A percentile compares a stretch with the other conserved stretches of the same genome.
phyloP scores from a whole-genome alignment of 2,888 invertebrate species.

The Bibio marci region DNA sequence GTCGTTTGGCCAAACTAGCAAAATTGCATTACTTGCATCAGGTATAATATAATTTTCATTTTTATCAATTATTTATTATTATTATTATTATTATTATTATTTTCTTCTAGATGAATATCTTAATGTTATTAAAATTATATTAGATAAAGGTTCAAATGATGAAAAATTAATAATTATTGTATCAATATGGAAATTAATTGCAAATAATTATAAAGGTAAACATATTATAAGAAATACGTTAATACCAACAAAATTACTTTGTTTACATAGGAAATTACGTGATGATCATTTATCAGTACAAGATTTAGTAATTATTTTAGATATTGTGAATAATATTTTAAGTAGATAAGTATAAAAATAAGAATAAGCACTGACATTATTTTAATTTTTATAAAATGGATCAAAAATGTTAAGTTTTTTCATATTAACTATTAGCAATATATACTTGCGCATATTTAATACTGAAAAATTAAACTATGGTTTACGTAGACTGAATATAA shows the following conservation, averaged over 20 bases:
- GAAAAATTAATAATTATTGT: constrained; percentile 20
- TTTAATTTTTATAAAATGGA: too few species aligned
- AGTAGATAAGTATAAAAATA: not conserved
- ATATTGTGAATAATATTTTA: not conserved
- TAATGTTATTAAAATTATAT: constrained; percentile 5
- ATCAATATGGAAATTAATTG: constrained; percentile 22
- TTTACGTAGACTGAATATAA: too few species aligned
- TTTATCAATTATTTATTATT: not conserved
- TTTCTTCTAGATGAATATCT: constrained; percentile 9
- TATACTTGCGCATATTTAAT: too few species aligned
- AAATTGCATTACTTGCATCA: constrained; percentile 17
- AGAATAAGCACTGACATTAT: too few species aligned
- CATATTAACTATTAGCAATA: too few species aligned
- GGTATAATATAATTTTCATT: constrained; percentile 11
- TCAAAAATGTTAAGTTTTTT: too few species aligned
- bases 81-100: not conserved
- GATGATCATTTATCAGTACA: not conserved
- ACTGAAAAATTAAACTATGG: too few species aligned
- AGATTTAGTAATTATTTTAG: not conserved
- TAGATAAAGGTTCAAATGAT: constrained; percentile 13
- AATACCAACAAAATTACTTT: constrained; percentile 16
- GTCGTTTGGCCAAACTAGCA: constrained; percentile 20
- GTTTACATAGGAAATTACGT: constrained; percentile 13
- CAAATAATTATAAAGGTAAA: constrained; percentile 21
- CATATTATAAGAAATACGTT: constrained; percentile 21